Evolutionary conservation across 2,888 invertebrate species (phyloP), one percentile per base, ranked within the genome.

Genomic region (Nebria salina): DNA sequence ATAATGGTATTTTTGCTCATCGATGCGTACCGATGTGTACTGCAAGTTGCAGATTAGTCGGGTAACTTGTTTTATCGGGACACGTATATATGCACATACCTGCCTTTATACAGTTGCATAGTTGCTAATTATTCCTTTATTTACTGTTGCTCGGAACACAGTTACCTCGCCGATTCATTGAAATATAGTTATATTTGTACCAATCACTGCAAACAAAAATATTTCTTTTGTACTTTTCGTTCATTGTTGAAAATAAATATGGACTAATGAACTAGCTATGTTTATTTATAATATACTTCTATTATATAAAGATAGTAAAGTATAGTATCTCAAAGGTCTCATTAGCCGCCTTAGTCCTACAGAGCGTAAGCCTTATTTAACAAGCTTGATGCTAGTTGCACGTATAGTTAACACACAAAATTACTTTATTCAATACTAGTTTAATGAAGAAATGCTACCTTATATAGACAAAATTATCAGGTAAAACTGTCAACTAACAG

Each of bases 1-100:
- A 79, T 78, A 79, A 79, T 79, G 79, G 68, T 66, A 79, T 79
- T 79, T 79, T 79, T 79, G 79, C 34, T 68, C 79, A 65, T 8
- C 74, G 79, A 79, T 79, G 79, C 79, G 79, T 79, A 79, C 54
- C 54, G 8, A 65, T 68, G 66, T 79, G 75, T 79, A 54, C 54
- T 54, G 79, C 75, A 75, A 79, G 65, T 79, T 79, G 79, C 75
- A 79, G 79, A 79, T 79, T 79, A 79, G 74, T 79, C 54, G 41
- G 75, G 8, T 79, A 79, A 79, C 79, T 73, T 79, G 79, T 79
- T 79, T 34, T 79, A 79, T 74, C 74, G 26, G 54, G 25, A 5
- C 20, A 11, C 70, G 70, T 20, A 11, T 6, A 25, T 70, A 13
- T 20, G 20, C 20, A 20, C 20, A 20, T 20, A 20, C 20, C 70